Evolutionary conservation across 2,888 invertebrate species (phyloP), one percentile per base, ranked within the genome.

Genomic region (Troilus luridus): DNA sequence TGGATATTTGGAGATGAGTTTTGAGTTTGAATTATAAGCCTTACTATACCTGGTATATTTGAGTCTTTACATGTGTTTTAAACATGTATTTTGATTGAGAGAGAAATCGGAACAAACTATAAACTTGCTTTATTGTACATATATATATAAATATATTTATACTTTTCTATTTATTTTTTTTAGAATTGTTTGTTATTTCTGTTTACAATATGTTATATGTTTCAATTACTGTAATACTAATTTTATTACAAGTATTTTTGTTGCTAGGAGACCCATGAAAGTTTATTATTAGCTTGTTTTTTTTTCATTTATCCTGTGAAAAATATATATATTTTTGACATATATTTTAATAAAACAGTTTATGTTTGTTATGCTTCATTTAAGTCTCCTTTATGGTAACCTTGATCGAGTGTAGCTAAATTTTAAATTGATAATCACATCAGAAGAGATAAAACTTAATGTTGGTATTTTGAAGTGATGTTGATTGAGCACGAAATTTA

Each of bases 281-380:
- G 54, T 54, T 64, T 64, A 89, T 64, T 21, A 60, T 54, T 64
- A 62, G 64, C 89, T 41, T 58, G 24, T 90, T 90, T 89, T 72
- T 54, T 89, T 67, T 77, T 90, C 19, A 27, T 58, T 81, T 59
- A 54, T 90, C 72, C 62, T 67, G 41, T 77, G n/a, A 72, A 27
- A 77, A 56, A 77, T 90, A 90, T 90, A 90, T 90, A 90, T 90
- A 67, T 90, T 90, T 90, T 64, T 90, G 77, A 56, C 90, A 77
- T 90, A 90, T 90, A 72, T 90, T 90, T 90, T 90, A 90, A 90
- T 90, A 90, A 90, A 90, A n/a, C 77, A 54, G 27, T 77, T 90
- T 90, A 72, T 62, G 89, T 90, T 81, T 90, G 59, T 62, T 88
- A 60, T 27, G 88, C 72, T 67, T 67, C 67, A 62, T 67, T 89